phyloP scores from a whole-genome alignment of 2,113 vertebrate species.

The Thalassarche chlororhynchos region DNA sequence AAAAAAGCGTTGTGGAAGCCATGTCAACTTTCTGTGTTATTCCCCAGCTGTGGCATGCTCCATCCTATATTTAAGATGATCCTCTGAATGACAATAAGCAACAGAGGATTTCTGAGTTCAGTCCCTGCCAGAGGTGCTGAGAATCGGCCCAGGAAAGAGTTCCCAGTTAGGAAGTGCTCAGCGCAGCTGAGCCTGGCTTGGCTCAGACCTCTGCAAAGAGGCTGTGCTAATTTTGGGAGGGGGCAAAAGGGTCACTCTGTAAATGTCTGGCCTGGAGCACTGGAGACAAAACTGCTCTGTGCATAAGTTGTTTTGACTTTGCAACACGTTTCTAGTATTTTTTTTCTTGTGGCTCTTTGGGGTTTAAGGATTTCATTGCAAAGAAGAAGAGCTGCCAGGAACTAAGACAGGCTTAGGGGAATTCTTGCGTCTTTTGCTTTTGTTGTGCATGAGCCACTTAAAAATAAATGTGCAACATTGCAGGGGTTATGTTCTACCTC shows the following conservation, averaged over 20 bases:
- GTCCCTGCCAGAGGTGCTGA: slow-evolving; percentile 13
- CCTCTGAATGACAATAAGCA: not conserved
- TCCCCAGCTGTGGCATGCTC: not conserved
- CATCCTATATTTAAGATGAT: not conserved
- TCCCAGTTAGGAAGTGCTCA: slow-evolving; percentile 38
- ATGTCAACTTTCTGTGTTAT: not conserved
- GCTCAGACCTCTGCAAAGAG: not conserved
- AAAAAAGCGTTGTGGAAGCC: not conserved
- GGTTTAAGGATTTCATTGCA: not conserved
- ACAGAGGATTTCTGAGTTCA: not conserved
- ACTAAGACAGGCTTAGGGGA: not conserved
- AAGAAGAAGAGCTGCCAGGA: not conserved
- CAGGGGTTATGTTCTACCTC: not conserved
- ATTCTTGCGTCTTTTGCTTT: not conserved
- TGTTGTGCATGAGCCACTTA: not conserved
- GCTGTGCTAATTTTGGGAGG: slow-evolving; percentile 47
- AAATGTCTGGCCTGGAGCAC: slow-evolving; percentile 21
- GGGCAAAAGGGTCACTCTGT: slow-evolving; percentile 17
- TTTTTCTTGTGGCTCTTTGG: not conserved
- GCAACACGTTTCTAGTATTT: not conserved
- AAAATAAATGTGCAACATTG: not conserved
- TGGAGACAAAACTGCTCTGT: slow-evolving; percentile 6
- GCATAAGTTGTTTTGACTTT: slow-evolving; percentile 4
- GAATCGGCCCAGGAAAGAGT: slow-evolving; percentile 12
- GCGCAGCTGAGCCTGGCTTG: slow-evolving; percentile 47